Evolutionary conservation across 2,888 invertebrate genomes (phyloP), one percentile per base, ranked within the genome.

Genomic region (Cryptocephalus primarius): DNA sequence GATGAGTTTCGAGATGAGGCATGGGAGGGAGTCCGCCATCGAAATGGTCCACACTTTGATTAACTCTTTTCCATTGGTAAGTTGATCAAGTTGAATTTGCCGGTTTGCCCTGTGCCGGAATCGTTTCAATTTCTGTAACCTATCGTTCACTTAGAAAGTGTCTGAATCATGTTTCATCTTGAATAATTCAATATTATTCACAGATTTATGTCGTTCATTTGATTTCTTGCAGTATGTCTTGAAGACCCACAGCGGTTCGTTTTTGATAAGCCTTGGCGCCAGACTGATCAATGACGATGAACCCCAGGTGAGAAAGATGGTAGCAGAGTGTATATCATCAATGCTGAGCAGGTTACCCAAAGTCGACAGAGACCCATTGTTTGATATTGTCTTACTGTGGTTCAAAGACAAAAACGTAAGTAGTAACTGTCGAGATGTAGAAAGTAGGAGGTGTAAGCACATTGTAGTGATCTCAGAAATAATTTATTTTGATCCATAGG

Each of bases 21-120:
- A 80, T 40, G 97, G 96, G 0, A 74, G 95, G 13, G 78, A 86
- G 46, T 92, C 93, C 1, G 89, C 90, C 0, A 73, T 95, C 4
- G 85, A 88, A 65, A 89, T 94, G 77, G 70, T 97, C 38, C 79
- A 82, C 38, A 77, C 79, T 54, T 78, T 96, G 45, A 80, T 94
- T 45, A 79, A 78, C 47, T 80, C 82, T 47, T 83, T 93, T 57
- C 85, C 87, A 2, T 68, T 77, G 69, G 88, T 88, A 69, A 72
- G 78, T 73, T 6, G 22, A 6, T 22, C 22, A 22, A 22, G 22
- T n/a, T n/a, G n/a, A n/a, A 22, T 22, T 22, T 22, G 22, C 6
- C 22, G 22, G 3, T 22, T n/a, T n/a, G n/a, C n/a, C n/a, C n/a
- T n/a, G n/a, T n/a, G n/a, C n/a, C n/a, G n/a, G n/a, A n/a, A n/a